These are phyloP conservation scores for Aleiodes testaceus DNA, from an alignment of 2,888 invertebrate species.

Conservation along the genomic window DNA sequence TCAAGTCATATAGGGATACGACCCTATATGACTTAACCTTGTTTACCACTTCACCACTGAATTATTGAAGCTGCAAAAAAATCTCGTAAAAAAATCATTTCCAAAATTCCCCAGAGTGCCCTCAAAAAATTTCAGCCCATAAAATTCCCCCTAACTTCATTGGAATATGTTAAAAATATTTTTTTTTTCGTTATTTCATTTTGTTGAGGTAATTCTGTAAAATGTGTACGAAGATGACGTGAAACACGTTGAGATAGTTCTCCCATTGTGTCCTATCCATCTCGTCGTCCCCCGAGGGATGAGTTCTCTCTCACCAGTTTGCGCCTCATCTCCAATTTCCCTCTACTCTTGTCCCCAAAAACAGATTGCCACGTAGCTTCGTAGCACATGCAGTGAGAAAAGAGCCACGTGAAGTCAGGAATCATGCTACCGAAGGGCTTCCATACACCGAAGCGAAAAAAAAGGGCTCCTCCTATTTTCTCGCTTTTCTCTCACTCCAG, in stretches of 20 bases:
- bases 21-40: no score
- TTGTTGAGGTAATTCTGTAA: background rate
- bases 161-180: background rate
- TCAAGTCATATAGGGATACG: no score
- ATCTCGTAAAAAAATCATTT: no score
- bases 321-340: background rate
- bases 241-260: slow-evolving; percentile 26
- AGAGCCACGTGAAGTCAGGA: slow-evolving; percentile 61
- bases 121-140: no score
- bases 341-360: slow-evolving; percentile 35
- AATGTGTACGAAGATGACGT: slow-evolving; percentile 13
- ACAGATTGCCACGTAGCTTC: slow-evolving; percentile 42
- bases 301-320: slow-evolving; percentile 33
- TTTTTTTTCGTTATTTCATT: slow-evolving; percentile 15
- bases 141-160: no score
- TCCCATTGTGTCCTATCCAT: slow-evolving; percentile 40
- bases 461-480: slow-evolving; percentile 36
- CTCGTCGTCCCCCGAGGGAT: slow-evolving; percentile 33
- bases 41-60: no score
- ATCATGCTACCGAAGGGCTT: slow-evolving; percentile 54
- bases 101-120: no score
- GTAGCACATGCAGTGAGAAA: slow-evolving; percentile 56
- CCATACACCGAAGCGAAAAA: slow-evolving; percentile 24
- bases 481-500: slow-evolving; percentile 21
- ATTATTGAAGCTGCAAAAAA: no score